Evolutionary conservation across 2,888 invertebrate genomes (phyloP), one percentile per base, ranked within the genome.

Genomic region (Silvanus unidentatus): DNA sequence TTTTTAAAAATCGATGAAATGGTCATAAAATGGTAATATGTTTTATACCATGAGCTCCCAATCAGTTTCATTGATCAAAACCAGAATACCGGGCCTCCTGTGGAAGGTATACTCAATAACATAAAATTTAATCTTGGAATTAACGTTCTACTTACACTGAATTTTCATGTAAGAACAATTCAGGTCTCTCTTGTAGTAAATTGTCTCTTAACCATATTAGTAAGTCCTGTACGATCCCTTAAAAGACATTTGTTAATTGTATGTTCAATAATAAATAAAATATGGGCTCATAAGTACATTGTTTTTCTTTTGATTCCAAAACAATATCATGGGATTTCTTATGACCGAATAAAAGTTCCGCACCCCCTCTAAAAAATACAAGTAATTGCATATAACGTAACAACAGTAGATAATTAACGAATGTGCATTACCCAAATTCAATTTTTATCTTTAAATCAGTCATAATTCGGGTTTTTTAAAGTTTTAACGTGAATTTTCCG

Each of bases 21-120:
- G 12, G 32, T 11, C 12, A 13, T 37, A 8, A 32, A 12, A 4
- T 32, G 6, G 40, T 32, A 39, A 74, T 76, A 74, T 82, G 8
- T 5, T 22, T 22, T 22, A 22, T 22, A 22, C 85, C 70, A 83
- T 69, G 11, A 98, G 73, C 70, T 98, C 96, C 97, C 97, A 98
- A 65, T 98, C 98, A 0, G 88, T 79, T 58, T 98, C 96, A 65
- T 98, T 98, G 6, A 98, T 80, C 1, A 98, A 73, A 1, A 98
- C 95, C 39, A 98, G 72, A 49, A 98, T 97, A 2, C 97, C 97
- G 0, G 96, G 95, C 39, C 96, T 73, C 52, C 78, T 79, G 59
- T 9, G n/a, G 13, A 32, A 36, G 22, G 42, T 38, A 41, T 36
- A 27, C 28, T 35, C 14, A 39, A 43, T n/a, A n/a, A n/a, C n/a